Evolutionary conservation across 1,140 invertebrate species (phyloP), one percentile per base, ranked within the genome.

Genomic region (Trigoniulus corallinus): DNA sequence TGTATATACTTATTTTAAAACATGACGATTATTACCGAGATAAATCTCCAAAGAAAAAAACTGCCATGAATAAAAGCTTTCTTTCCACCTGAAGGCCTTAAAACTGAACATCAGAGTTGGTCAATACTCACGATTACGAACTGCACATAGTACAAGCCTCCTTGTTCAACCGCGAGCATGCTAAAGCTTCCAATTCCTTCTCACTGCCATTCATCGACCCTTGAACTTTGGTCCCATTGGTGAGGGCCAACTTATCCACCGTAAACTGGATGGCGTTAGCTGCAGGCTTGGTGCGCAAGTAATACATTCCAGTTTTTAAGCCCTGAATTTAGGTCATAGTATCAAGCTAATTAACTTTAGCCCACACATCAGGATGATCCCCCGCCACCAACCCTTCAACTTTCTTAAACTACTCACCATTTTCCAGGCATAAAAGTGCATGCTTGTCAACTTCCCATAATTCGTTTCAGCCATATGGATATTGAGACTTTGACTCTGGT

Each of bases 231-330:
- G 47, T 15, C 55, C 49, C 54, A 63, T 63, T 61, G 25, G 65
- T 68, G 4, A 86, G 64, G 64, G 82, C 87, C 1, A 75, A 74
- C 63, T 97, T 97, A 65, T 98, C 91, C 0, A 98, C 89, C 13
- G 95, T 98, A 64, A 98, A 98, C 64, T 98, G 89, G 59, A 98
- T 89, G 4, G 94, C 88, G 63, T 91, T 82, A 1, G 86, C 92
- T 3, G 94, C 93, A 7, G 95, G 88, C 61, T 95, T 97, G 0
- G 91, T 98, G 25, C 95, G 74, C 51, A 99, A 71, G 66, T 98
- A 98, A 67, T 98, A 98, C 92, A 98, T 98, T 34, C 95, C 95
- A 25, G 95, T 98, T 71, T 98, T 99, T 13, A 98, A 72, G 4
- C 95, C 85, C 80, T 84, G 55, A 27, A 64, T 62, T 59, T 55